Conservation (phyloP, 64 coral and sea anemone genomes). For the Actinia equina region DNA sequence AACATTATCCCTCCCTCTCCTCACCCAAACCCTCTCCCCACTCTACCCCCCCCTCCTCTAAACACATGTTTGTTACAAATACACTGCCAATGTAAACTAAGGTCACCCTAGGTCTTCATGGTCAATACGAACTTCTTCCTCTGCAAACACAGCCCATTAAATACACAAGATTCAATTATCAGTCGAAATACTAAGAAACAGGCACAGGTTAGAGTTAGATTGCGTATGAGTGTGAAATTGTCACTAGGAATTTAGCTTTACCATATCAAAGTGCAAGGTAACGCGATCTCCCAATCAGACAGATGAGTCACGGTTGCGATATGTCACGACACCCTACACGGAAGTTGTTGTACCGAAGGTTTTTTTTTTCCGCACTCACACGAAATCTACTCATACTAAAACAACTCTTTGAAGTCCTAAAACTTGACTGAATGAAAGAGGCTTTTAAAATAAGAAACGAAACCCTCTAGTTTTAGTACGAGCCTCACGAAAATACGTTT, state of each 20-base stretch:
- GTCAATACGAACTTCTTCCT: background rate
- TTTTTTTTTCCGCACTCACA: constrained; percentile 16
- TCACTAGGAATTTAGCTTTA: constrained; percentile 20
- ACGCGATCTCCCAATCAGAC: constrained; percentile 21
- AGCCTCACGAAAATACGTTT: background rate
- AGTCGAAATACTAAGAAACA: constrained; percentile 9
- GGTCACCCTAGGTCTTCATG: too few relatives aligned
- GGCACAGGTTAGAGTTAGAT: constrained; percentile 9
- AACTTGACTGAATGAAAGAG: background rate
- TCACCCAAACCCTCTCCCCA: too few relatives aligned
- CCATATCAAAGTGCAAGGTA: constrained; percentile 17
- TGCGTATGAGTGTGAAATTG: constrained; percentile 25
- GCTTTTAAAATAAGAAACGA: background rate
- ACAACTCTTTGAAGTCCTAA: background rate
- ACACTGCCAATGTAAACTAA: too few relatives aligned
- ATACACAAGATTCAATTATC: background rate
- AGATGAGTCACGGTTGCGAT: background rate
- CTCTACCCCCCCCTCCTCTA: too few relatives aligned
- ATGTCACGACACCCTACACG: constrained; percentile 17
- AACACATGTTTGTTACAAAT: too few relatives aligned
- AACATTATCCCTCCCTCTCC: too few relatives aligned
- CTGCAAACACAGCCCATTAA: background rate
- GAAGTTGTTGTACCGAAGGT: constrained; percentile 14
- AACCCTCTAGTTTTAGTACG: background rate
- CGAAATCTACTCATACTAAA: constrained; percentile 17